Conservation (phyloP, 2,113 vertebrate species). For the Microcebus tavaratra region DNA sequence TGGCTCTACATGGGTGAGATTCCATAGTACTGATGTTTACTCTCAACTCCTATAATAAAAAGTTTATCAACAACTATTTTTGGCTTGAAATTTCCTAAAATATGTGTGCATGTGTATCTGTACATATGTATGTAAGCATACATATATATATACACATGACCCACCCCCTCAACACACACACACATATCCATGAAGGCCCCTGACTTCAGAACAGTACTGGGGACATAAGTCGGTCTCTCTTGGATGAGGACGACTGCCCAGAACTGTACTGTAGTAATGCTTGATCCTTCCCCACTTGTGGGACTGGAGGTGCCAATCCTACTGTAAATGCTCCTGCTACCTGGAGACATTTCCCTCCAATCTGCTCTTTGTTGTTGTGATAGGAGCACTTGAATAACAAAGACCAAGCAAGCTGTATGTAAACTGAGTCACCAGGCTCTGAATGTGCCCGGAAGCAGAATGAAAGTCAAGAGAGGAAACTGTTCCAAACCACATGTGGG, state of each 20-base stretch:
- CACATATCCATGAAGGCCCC: background rate
- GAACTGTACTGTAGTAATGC: background rate
- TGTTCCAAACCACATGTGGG: rapidly evolving
- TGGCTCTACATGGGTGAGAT: background rate
- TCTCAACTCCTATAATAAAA: background rate
- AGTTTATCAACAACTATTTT: background rate
- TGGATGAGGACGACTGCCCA: background rate
- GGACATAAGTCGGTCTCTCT: background rate
- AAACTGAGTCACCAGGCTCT: background rate
- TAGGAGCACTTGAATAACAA: background rate
- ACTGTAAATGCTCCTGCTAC: background rate
- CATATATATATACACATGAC: background rate
- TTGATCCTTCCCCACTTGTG: background rate
- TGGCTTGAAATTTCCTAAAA: background rate
- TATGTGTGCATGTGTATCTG: background rate
- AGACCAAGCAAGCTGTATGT: background rate
- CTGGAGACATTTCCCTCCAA: background rate
- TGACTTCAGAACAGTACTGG: background rate
- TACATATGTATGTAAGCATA: background rate
- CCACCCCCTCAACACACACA: no score
- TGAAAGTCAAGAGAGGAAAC: background rate
- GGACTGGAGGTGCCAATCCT: background rate
- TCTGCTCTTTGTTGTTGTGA: background rate
- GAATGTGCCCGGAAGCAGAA: background rate
- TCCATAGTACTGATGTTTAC: background rate